Percentiles rank a stretch among this genome's conserved stretches.
Conservation (phyloP, 2,888 invertebrate genomes). For the Spatulosminthurus flaviceps region DNA sequence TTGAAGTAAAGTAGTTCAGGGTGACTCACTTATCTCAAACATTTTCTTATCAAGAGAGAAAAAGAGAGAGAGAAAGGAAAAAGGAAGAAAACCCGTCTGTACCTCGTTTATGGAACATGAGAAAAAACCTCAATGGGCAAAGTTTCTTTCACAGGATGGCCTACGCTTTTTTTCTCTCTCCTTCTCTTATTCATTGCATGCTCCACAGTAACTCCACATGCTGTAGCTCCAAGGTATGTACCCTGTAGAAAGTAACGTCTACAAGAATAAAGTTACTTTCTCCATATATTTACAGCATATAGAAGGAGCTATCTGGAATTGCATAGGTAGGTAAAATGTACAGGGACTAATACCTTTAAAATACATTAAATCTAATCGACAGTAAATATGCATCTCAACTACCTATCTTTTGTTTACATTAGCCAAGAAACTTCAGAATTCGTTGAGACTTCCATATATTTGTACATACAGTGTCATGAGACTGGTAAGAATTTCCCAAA, state of each 20-base stretch:
- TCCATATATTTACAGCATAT: neutral
- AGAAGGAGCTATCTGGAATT: neutral
- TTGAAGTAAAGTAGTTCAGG: slow-evolving; percentile 24
- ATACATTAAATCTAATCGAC: slow-evolving; percentile 18
- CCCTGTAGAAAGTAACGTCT: neutral
- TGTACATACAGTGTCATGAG: neutral
- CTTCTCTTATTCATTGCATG: slow-evolving; percentile 6
- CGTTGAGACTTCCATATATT: neutral
- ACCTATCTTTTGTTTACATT: neutral
- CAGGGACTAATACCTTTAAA: too few relatives aligned
- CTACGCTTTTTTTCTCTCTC: slow-evolving; percentile 15
- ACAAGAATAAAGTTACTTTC: neutral
- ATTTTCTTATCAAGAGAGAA: slow-evolving; percentile 32
- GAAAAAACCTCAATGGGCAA: slow-evolving; percentile 27
- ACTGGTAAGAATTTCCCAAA: too few relatives aligned
- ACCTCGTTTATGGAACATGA: slow-evolving; percentile 10
- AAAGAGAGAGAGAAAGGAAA: slow-evolving; percentile 11
- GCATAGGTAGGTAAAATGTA: neutral
- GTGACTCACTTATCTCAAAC: slow-evolving; percentile 39
- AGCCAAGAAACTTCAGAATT: too few relatives aligned
- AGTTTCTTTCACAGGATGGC: slow-evolving; percentile 24
- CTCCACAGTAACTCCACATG: neutral
- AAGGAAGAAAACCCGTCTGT: slow-evolving; percentile 11
- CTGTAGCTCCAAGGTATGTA: neutral
- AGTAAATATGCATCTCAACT: neutral